Percentiles rank a stretch among this genome's conserved stretches.
phyloP scores from a whole-genome alignment of 2,888 invertebrate genomes.

The Volucella bombylans region DNA sequence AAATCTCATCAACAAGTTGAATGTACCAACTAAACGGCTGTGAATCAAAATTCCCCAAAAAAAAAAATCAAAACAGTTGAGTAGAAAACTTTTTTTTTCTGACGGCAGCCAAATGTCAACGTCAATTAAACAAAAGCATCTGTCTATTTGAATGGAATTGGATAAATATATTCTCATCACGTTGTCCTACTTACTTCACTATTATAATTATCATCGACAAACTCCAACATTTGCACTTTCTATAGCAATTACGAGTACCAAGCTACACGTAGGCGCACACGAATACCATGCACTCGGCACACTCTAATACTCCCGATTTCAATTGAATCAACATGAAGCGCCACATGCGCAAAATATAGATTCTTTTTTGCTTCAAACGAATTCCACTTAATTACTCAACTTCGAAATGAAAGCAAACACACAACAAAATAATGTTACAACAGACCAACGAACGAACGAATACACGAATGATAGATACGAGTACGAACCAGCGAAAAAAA shows the following conservation, averaged over 20 bases:
- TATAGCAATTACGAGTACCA: conserved; percentile 49
- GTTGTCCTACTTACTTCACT: conserved; percentile 69
- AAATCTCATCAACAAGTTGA: no score
- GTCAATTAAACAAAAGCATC: background rate
- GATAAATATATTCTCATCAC: conserved; percentile 46
- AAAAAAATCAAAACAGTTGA: no score
- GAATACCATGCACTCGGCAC: conserved; percentile 41
- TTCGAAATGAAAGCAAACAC: conserved; percentile 57
- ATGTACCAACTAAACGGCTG: no score
- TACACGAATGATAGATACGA: background rate
- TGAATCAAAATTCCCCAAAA: no score
- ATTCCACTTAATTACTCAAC: conserved; percentile 71
- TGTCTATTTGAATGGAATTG: conserved; percentile 1
- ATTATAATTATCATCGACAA: conserved; percentile 50
- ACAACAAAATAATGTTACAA: conserved; percentile 55
- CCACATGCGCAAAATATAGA: conserved; percentile 50
- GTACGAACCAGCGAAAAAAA: background rate
- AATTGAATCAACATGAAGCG: conserved; percentile 63
- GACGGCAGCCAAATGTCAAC: background rate
- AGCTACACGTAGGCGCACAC: no score
- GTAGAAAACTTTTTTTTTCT: background rate
- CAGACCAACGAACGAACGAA: conserved; percentile 39
- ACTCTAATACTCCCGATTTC: conserved; percentile 64
- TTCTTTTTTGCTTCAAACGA: conserved; percentile 17
- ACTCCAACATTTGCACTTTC: conserved; percentile 73